Percentiles rank a stretch among this genome's conserved stretches.
phyloP scores from a whole-genome alignment of 2,797 vertebrate species.

The Delichon dasypus region DNA sequence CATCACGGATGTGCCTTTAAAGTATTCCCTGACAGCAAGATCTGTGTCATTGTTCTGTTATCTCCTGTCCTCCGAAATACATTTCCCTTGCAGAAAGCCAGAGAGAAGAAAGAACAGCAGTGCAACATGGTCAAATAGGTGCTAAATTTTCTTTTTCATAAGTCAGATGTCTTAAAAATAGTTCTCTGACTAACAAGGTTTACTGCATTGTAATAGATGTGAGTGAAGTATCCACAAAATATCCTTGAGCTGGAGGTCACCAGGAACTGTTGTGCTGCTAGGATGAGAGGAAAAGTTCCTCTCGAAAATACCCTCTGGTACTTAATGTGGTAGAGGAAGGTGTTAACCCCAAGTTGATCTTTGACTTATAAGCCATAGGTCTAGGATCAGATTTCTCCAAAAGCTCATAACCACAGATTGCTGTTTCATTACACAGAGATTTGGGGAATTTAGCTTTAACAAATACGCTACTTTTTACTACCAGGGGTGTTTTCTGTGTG shows the following conservation, averaged over 20 bases:
- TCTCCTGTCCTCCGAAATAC: background rate
- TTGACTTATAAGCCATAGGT: background rate
- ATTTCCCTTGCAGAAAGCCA: background rate
- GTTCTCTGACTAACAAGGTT: background rate
- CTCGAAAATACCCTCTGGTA: background rate
- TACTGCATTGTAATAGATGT: background rate
- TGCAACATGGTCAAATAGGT: background rate
- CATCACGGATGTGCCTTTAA: background rate
- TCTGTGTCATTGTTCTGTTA: background rate
- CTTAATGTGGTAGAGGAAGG: background rate
- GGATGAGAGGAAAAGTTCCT: background rate
- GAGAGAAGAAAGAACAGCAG: background rate
- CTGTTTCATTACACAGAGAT: background rate
- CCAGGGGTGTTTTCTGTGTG: background rate
- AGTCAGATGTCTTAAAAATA: background rate
- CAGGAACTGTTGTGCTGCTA: background rate
- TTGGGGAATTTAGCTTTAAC: background rate
- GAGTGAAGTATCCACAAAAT: background rate
- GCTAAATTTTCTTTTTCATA: background rate
- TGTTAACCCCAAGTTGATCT: background rate
- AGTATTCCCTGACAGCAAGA: background rate
- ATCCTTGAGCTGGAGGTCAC: background rate
- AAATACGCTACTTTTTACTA: background rate
- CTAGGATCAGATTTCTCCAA: background rate
- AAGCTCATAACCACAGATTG: background rate